Percentiles rank a stretch among this genome's conserved stretches.
Evolutionary conservation across 23 tunicate species (phyloP).

Genomic region (Halocynthia aurantium): DNA sequence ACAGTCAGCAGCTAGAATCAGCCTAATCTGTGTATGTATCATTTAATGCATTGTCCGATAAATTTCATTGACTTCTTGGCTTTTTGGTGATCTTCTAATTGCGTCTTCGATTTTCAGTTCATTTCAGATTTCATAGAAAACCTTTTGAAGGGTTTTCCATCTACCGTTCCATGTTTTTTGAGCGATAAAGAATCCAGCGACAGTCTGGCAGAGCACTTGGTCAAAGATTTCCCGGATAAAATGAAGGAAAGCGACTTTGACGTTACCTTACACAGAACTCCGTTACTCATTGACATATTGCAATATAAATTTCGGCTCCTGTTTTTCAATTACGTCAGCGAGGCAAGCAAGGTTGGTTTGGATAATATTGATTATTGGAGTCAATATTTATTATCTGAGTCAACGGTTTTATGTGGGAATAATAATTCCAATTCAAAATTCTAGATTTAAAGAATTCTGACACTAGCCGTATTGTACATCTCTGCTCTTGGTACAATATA

Average conservation of each 20-base stretch:
- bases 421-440: background rate
- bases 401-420: no score
- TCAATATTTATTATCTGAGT: background rate
- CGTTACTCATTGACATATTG: constrained; percentile 13
- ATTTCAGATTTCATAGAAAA: background rate
- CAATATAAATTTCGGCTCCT: constrained; percentile 19
- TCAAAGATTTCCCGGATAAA: constrained; percentile 13
- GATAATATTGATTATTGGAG: background rate
- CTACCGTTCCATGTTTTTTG: background rate
- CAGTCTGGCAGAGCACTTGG: constrained; percentile 5
- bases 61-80: no score
- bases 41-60: no score
- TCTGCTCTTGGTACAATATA: background rate
- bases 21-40: no score
- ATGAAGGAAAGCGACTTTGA: constrained; percentile 10
- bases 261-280: constrained; percentile 10
- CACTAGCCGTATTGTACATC: background rate
- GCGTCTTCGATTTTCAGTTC: background rate
- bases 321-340: constrained; percentile 16
- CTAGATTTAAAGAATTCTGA: no score
- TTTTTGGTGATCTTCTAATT: background rate
- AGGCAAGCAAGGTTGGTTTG: constrained; percentile 13
- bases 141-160: background rate
- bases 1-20: no score
- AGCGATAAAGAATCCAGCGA: constrained; percentile 1